phyloP scores from a whole-genome alignment of 2,113 vertebrate genomes.

The Excalfactoria chinensis region DNA sequence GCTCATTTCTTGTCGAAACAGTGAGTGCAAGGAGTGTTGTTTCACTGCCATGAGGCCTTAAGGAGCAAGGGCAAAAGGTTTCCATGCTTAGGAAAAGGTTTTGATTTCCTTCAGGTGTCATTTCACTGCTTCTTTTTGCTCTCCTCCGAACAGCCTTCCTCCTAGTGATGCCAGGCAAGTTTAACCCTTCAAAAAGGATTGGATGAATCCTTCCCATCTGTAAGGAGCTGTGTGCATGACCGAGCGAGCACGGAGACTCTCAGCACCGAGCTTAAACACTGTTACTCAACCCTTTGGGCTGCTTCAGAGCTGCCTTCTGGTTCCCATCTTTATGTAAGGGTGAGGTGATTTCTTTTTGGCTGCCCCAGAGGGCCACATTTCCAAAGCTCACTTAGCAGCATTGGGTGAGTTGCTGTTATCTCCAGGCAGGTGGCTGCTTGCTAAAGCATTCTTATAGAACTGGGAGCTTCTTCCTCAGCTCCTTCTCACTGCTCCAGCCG shows the following conservation, averaged over 20 bases:
- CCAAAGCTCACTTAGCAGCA: neutral
- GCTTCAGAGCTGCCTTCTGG: neutral
- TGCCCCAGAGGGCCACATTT: neutral
- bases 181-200: neutral
- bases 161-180: neutral
- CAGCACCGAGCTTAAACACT: neutral
- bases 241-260: neutral
- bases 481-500: neutral
- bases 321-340: neutral
- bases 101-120: accelerated
- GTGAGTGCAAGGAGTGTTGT: neutral
- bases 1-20: accelerated
- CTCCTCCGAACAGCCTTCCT: accelerated
- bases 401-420: neutral
- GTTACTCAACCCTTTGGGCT: neutral
- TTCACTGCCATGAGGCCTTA: accelerated
- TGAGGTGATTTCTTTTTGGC: neutral
- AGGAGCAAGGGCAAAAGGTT: neutral
- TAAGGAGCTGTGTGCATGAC: neutral
- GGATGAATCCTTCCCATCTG: neutral
- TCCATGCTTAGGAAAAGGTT: accelerated
- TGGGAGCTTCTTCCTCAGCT: neutral
- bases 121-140: neutral
- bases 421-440: neutral
- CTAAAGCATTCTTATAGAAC: neutral